phyloP scores from a whole-genome alignment of 1,140 invertebrate genomes.

The Samia ricini region DNA sequence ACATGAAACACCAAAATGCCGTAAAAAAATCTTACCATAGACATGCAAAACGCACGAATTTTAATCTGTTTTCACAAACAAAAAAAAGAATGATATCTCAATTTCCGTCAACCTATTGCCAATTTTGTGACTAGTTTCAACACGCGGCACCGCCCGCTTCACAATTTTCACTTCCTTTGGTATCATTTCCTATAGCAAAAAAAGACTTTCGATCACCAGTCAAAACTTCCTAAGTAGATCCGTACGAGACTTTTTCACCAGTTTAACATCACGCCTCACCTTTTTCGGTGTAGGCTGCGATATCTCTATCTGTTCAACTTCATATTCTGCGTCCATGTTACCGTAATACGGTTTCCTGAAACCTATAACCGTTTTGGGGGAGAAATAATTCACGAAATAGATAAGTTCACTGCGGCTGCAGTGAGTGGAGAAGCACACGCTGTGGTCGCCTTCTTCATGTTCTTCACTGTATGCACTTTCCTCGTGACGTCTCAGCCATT shows the following conservation, averaged over 20 bases:
- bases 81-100: too few relatives aligned
- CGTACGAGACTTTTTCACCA: not conserved
- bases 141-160: not conserved
- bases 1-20: too few relatives aligned
- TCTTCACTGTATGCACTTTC: conserved; percentile 17
- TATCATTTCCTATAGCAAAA: too few relatives aligned
- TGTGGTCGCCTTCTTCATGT: conserved; percentile 28
- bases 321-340: not conserved
- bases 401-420: conserved; percentile 73
- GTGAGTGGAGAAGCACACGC: conserved; percentile 83
- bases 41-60: too few relatives aligned
- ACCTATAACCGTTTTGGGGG: conserved; percentile 36
- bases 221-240: not conserved
- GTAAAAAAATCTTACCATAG: too few relatives aligned
- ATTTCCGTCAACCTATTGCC: too few relatives aligned
- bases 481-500: conserved; percentile 69
- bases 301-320: not conserved
- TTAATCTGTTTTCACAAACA: too few relatives aligned
- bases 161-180: not conserved
- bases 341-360: conserved; percentile 28
- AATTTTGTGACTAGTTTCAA: not conserved
- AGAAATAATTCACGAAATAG: conserved; percentile 46
- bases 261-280: not conserved
- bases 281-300: conserved; percentile 1
- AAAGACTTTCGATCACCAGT: not conserved